These are phyloP conservation scores for Dendrocopos noguchii DNA, from an alignment of 2,113 vertebrate genomes.

Conservation along the genomic window DNA sequence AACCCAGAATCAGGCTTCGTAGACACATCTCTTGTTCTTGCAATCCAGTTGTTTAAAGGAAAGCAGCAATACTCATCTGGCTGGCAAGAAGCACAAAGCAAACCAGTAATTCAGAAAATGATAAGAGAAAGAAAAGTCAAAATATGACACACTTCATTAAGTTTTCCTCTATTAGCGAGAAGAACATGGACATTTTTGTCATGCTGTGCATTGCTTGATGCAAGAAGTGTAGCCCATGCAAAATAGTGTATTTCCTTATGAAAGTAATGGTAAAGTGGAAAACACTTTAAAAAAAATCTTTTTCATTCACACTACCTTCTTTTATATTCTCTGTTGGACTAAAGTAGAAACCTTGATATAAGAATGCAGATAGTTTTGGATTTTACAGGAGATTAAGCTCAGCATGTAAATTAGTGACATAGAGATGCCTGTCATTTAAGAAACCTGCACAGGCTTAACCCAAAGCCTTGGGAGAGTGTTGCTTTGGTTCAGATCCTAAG, in stretches of 20 bases:
- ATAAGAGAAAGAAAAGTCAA: neutral
- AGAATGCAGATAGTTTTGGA: neutral
- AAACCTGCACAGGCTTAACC: neutral
- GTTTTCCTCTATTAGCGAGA: neutral
- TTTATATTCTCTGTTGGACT: neutral
- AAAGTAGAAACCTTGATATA: neutral
- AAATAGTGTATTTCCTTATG: neutral
- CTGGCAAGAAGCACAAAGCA: neutral
- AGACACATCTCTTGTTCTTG: neutral
- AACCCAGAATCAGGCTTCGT: neutral
- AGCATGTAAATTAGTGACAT: neutral
- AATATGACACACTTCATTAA: neutral
- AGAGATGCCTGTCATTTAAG: neutral
- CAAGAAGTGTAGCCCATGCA: neutral
- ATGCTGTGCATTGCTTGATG: neutral
- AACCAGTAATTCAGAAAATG: neutral
- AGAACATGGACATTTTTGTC: neutral
- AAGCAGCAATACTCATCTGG: neutral
- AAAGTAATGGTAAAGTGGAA: neutral
- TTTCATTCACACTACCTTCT: neutral
- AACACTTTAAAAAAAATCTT: rapidly evolving
- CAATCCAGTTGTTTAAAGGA: neutral
- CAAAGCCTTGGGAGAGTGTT: neutral
- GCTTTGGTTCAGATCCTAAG: neutral
- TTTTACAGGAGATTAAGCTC: neutral